Conservation (phyloP, 2,888 invertebrate species). For the Machimus rusticus region DNA sequence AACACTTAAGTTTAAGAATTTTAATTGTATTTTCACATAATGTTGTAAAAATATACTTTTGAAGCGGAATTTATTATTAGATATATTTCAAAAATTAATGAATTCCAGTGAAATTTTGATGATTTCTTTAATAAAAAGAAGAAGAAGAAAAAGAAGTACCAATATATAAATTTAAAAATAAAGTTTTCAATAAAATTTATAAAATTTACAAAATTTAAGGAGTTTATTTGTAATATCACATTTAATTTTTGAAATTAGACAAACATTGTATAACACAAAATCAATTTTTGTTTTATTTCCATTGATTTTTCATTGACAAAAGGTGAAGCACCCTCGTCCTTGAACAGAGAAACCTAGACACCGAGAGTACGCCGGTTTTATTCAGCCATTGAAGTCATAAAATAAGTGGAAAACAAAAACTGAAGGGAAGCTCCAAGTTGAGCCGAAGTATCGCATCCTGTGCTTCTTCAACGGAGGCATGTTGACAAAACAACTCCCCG, state of each 20-base stretch:
- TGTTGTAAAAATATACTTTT: too few relatives aligned
- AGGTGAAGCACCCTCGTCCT: neutral
- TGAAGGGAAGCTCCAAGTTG: neutral
- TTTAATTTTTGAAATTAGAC: neutral
- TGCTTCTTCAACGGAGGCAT: neutral
- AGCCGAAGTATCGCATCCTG: neutral
- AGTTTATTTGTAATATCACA: neutral
- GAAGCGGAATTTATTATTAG: too few relatives aligned
- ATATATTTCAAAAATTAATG: too few relatives aligned
- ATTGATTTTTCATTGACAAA: neutral
- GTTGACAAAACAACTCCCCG: constrained; percentile 34
- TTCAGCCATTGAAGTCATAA: neutral
- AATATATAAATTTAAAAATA: too few relatives aligned
- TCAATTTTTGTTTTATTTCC: neutral
- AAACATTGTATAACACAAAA: neutral
- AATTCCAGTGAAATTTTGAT: too few relatives aligned
- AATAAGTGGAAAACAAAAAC: neutral
- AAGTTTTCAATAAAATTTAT: too few relatives aligned
- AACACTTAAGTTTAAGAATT: too few relatives aligned
- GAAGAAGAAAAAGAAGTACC: too few relatives aligned
- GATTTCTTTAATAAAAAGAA: too few relatives aligned
- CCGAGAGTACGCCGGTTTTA: neutral
- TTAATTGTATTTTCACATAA: too few relatives aligned
- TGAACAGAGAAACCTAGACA: neutral
- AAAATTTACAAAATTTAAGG: too few relatives aligned